These are phyloP conservation scores for Stichodactyla helianthus DNA, from an alignment of 64 coral and sea anemone species.

Conservation along the genomic window DNA sequence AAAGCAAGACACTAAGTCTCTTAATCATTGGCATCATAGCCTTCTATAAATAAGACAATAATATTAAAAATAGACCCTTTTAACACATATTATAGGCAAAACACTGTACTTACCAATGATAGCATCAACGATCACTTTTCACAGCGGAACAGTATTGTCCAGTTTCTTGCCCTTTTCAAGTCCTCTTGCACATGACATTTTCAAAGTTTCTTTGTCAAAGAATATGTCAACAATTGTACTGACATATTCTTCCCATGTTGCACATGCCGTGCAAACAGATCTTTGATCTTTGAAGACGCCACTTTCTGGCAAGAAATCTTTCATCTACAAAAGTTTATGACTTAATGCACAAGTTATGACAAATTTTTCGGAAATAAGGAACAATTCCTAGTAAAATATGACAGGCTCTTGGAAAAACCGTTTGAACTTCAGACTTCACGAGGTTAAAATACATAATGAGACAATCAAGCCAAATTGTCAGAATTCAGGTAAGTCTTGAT, in stretches of 20 bases:
- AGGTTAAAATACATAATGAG: too few relatives aligned
- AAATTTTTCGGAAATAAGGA: too few relatives aligned
- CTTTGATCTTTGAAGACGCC: constrained; percentile 22
- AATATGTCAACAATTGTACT: constrained; percentile 40
- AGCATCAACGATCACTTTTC: constrained; percentile 21
- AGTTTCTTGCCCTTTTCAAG: constrained; percentile 21
- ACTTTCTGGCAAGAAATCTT: constrained; percentile 46
- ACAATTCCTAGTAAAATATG: too few relatives aligned
- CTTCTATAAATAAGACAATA: too few relatives aligned
- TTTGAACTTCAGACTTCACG: too few relatives aligned
- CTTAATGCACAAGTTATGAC: too few relatives aligned
- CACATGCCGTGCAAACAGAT: constrained; percentile 1
- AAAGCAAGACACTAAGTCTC: too few relatives aligned
- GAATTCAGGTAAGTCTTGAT: not conserved
- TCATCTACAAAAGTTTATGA: constrained; percentile 13
- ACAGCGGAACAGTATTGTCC: constrained; percentile 13
- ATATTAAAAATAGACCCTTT: too few relatives aligned
- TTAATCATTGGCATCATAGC: too few relatives aligned
- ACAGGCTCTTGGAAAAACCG: too few relatives aligned
- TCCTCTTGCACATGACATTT: constrained; percentile 40
- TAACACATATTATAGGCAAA: too few relatives aligned
- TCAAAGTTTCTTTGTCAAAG: constrained; percentile 28
- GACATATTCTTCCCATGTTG: constrained; percentile 38
- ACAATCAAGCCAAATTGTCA: too few relatives aligned
- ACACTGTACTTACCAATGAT: constrained; percentile 16